Conservation (phyloP, 2,888 invertebrate species). For the Tetanocera ferruginea region DNA sequence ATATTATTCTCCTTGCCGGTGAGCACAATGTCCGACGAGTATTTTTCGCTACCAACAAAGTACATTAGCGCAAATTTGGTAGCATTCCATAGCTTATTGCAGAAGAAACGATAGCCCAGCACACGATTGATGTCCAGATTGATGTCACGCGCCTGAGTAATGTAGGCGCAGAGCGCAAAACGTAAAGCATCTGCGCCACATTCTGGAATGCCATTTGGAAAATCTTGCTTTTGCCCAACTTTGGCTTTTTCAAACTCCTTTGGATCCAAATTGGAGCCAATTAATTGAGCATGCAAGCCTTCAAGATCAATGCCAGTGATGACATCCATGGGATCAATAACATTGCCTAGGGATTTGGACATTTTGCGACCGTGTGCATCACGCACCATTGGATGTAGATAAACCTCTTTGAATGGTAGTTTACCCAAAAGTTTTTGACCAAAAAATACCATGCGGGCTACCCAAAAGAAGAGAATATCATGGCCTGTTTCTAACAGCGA, state of each 20-base stretch:
- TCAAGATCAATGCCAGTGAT: conserved; percentile 88
- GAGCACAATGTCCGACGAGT: conserved; percentile 66
- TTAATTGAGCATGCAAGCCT: conserved; percentile 81
- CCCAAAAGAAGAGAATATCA: conserved; percentile 99
- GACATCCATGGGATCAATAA: conserved; percentile 97
- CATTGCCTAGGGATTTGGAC: conserved; percentile 98
- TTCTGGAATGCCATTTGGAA: conserved; percentile 94
- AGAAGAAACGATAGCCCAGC: conserved; percentile 95
- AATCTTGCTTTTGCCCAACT: conserved; percentile 82
- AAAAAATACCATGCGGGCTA: conserved; percentile 99
- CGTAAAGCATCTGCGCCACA: conserved; percentile 78
- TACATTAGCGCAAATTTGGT: conserved; percentile 90
- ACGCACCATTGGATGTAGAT: conserved; percentile 96
- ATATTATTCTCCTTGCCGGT: conserved; percentile 76
- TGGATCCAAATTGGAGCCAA: conserved; percentile 86
- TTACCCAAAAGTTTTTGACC: conserved; percentile 90
- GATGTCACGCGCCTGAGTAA: conserved; percentile 91
- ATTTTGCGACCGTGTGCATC: conserved; percentile 99
- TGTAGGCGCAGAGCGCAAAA: conserved; percentile 91
- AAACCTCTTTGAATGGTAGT: conserved; percentile 93
- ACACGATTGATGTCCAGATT: conserved; percentile 96
- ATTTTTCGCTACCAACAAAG: conserved; percentile 73
- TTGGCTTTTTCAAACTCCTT: conserved; percentile 84
- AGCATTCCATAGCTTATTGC: conserved; percentile 99
- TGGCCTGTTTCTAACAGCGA: conserved; percentile 95